phyloP scores from a whole-genome alignment of 2,888 invertebrate genomes.

The Ophion slaviceki region DNA sequence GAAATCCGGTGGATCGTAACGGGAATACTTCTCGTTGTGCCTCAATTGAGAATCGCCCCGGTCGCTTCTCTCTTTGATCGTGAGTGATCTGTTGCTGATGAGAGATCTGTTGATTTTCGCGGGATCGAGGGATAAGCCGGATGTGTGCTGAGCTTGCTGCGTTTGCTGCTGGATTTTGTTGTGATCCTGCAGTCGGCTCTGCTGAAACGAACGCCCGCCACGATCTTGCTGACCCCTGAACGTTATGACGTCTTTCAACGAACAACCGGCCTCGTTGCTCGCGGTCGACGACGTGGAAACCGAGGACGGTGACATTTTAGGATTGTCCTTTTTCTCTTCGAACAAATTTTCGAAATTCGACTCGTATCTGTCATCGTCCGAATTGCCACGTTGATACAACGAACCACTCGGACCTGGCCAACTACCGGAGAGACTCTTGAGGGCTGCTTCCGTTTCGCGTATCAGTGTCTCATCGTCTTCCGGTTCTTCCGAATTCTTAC shows the following conservation, averaged over 20 bases:
- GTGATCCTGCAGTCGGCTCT: conserved; percentile 71
- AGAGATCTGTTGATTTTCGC: conserved; percentile 70
- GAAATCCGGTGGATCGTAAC: conserved; percentile 90
- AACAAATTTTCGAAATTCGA: conserved; percentile 93
- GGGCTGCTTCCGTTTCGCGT: conserved; percentile 93
- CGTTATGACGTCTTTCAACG: conserved; percentile 88
- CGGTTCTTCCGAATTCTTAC: conserved; percentile 81
- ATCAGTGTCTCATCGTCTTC: conserved; percentile 93
- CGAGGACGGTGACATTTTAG: conserved; percentile 88
- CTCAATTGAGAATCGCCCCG: conserved; percentile 68
- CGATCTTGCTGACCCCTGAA: conserved; percentile 83
- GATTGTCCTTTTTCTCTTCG: conserved; percentile 90
- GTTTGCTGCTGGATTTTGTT: conserved; percentile 73
- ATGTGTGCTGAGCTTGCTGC: conserved; percentile 80
- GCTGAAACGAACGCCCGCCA: conserved; percentile 72
- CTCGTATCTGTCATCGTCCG: conserved; percentile 88
- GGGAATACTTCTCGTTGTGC: conserved; percentile 84
- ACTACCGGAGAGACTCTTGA: conserved; percentile 94
- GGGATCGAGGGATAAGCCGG: conserved; percentile 77
- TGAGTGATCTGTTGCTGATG: conserved; percentile 69
- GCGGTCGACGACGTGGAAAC: conserved; percentile 86
- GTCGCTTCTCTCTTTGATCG: conserved; percentile 75
- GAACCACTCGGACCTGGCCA: conserved; percentile 90
- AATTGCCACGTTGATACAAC: conserved; percentile 86
- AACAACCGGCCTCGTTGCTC: conserved; percentile 86